These are phyloP conservation scores for Apoda limacodes DNA, from an alignment of 2,888 invertebrate genomes.

Conservation along the genomic window DNA sequence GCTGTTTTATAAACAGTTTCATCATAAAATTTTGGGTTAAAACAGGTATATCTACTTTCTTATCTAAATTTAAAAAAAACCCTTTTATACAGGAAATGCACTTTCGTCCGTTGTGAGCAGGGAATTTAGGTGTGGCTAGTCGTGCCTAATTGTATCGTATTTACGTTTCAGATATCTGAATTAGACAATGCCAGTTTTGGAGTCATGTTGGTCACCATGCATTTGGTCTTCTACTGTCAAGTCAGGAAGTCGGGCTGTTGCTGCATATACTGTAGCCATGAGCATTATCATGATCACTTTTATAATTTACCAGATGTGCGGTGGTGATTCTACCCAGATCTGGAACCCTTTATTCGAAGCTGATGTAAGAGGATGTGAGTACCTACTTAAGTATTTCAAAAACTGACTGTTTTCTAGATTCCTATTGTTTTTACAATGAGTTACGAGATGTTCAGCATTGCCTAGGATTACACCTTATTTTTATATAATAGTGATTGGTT, in stretches of 20 bases:
- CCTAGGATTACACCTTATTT: too few relatives aligned
- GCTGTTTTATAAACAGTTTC: too few relatives aligned
- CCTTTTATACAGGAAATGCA: too few relatives aligned
- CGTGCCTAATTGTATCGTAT: not conserved
- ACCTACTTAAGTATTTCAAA: conserved; percentile 3
- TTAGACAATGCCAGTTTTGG: conserved; percentile 73
- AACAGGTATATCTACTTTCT: too few relatives aligned
- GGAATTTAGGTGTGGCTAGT: not conserved
- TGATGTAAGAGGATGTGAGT: conserved; percentile 81
- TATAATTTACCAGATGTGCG: conserved; percentile 80
- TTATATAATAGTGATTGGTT: too few relatives aligned
- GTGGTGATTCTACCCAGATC: conserved; percentile 90
- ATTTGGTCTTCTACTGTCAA: conserved; percentile 86
- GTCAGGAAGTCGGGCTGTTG: conserved; percentile 82
- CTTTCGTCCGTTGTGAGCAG: not conserved
- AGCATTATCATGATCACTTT: conserved; percentile 80
- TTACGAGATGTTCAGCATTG: too few relatives aligned
- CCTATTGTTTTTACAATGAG: too few relatives aligned
- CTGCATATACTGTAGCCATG: conserved; percentile 81
- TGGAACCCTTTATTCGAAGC: conserved; percentile 92
- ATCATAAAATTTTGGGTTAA: too few relatives aligned
- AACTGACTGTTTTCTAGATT: too few relatives aligned
- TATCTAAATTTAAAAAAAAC: too few relatives aligned
- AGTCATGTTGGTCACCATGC: conserved; percentile 90
- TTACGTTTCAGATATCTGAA: not conserved